Conservation (phyloP, 2,113 vertebrate genomes). For the Pygoscelis antarcticus region DNA sequence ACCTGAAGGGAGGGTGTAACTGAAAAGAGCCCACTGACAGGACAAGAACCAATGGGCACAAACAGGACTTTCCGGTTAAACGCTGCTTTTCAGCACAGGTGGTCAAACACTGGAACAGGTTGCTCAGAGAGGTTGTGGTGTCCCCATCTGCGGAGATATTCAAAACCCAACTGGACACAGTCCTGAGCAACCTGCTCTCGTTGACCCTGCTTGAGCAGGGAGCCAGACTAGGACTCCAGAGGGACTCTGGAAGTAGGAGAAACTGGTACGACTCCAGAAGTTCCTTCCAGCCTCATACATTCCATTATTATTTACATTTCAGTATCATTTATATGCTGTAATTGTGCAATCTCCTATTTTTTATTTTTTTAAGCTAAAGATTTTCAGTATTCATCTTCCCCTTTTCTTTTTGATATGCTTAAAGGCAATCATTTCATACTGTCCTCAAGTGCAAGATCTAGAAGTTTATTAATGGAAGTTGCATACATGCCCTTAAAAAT, state of each 20-base stretch:
- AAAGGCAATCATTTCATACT: neutral
- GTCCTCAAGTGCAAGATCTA: neutral
- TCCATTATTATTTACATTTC: neutral
- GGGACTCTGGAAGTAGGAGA: neutral
- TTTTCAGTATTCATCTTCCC: neutral
- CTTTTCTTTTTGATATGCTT: neutral
- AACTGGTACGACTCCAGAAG: neutral
- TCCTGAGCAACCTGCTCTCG: neutral
- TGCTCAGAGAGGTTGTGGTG: neutral
- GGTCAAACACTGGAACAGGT: neutral
- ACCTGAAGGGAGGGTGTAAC: neutral
- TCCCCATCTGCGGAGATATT: fast-evolving
- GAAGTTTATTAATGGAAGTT: neutral
- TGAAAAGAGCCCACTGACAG: neutral
- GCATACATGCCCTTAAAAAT: neutral
- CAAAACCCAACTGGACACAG: neutral
- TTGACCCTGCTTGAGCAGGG: neutral
- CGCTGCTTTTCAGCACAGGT: fast-evolving
- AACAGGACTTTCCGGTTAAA: fast-evolving
- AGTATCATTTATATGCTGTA: neutral
- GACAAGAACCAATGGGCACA: neutral
- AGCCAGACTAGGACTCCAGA: neutral
- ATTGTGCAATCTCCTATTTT: neutral
- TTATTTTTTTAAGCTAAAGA: neutral
- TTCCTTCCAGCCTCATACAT: neutral